phyloP scores from a whole-genome alignment of 2,888 invertebrate genomes.

The Toxonevra muliebris region DNA sequence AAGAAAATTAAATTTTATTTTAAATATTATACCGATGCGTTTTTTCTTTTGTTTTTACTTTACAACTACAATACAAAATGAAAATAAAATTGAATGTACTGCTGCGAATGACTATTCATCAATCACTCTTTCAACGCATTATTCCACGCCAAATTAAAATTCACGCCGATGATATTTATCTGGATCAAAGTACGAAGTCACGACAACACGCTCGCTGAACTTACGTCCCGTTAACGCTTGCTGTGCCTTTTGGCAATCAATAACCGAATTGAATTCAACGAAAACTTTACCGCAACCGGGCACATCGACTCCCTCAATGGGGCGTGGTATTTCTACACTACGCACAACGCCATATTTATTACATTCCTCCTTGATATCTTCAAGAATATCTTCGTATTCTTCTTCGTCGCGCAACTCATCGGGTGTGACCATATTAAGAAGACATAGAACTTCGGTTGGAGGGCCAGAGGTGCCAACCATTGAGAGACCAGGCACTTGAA shows the following conservation, averaged over 20 bases:
- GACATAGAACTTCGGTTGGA: constrained; percentile 90
- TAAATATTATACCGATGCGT: too few species aligned
- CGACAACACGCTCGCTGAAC: constrained; percentile 96
- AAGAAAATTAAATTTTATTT: too few species aligned
- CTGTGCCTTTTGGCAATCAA: constrained; percentile 97
- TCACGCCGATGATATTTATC: constrained; percentile 97
- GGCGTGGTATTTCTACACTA: constrained; percentile 94
- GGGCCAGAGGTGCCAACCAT: constrained; percentile 88
- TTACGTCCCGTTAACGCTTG: constrained; percentile 95
- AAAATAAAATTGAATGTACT: too few species aligned
- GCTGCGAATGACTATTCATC: too few species aligned
- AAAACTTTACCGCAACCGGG: constrained; percentile 98
- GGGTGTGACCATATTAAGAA: constrained; percentile 97
- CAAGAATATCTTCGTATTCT: constrained; percentile 97
- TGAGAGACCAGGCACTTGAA: constrained; percentile 88
- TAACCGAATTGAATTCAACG: constrained; percentile 94
- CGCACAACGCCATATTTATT: constrained; percentile 95
- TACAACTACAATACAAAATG: too few species aligned
- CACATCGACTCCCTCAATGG: constrained; percentile 94
- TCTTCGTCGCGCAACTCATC: constrained; percentile 96
- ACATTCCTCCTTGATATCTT: constrained; percentile 97
- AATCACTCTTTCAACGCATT: too few species aligned
- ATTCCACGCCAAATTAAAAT: constrained; percentile 71
- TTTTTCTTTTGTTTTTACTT: too few species aligned
- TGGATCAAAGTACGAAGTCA: constrained; percentile 97